Base-by-base conservation (phyloP, 2,797 vertebrate species). In the Pseudochromis fuscus region DNA sequence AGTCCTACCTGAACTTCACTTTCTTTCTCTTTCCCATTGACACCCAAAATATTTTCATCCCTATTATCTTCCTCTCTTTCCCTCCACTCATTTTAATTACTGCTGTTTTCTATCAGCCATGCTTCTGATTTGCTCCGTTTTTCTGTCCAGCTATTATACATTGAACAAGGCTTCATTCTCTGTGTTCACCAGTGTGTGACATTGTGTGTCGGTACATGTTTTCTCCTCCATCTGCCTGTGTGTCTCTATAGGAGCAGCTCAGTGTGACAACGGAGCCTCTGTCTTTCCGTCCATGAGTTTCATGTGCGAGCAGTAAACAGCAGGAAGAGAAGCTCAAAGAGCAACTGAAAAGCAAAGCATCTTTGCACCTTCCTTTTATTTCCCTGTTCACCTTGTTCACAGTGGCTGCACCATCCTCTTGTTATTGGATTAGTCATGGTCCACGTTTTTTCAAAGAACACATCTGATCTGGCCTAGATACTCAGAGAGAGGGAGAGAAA, bases 371-470 rank as follows among this genome's bases (percentile, higher is more conserved):
- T 30, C 24, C 0, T 23, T 52, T 55, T 73, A 2, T 49, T 48
- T 53, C 28, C 23, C 27, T 18, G 25, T 51, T 78, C 38, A 68
- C 46, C 63, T 62, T 81, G 75, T 72, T 69, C 53, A 53, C 66
- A 48, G 77, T 23, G 61, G 31, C 23, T 79, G 45, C 72, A 61
- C 67, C 66, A 33, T 70, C 50, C 57, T 81, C 12, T 38, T 18
- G 33, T 70, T 72, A 79, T 82, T 74, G 74, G 62, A 89, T 89
- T 89, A 89, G 81, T 78, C 75, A 83, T 42, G 72, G 63, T 79
- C 37, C 52, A 45, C 30, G 59, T 64, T 75, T 77, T 84, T 78
- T 72, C 23, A 81, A 72, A 86, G 51, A 79, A 44, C 66, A 31
- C 63, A 31, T 82, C 62, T 85, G 66, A 69, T 79, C 40, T 84